These are phyloP conservation scores for Trissonchulus latispiculum DNA, from an alignment of 2,888 invertebrate species.

Conservation along the genomic window DNA sequence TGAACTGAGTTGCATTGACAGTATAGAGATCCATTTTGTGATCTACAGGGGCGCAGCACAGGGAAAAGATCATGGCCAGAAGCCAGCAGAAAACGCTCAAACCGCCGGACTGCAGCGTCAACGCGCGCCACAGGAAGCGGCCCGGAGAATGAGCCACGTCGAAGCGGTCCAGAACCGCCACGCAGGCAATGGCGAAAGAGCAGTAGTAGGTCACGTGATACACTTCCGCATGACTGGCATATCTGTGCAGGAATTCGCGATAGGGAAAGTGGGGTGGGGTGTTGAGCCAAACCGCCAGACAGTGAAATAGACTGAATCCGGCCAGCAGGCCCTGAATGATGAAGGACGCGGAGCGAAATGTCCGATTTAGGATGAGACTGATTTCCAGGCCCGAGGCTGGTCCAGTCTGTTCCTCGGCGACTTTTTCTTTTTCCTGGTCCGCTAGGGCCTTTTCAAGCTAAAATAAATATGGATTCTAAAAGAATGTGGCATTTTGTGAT, in stretches of 20 bases:
- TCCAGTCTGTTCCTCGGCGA: not conserved
- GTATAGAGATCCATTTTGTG: constrained; percentile 8
- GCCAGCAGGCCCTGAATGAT: constrained; percentile 1
- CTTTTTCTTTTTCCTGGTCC: not conserved
- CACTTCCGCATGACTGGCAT: not conserved
- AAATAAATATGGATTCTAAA: too few relatives aligned
- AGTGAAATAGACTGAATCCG: constrained; percentile 11
- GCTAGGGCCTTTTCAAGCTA: not conserved
- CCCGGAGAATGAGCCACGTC: not conserved
- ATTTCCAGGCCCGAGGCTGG: not conserved
- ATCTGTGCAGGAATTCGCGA: constrained; percentile 7
- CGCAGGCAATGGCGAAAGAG: constrained; percentile 8
- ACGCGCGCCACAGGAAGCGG: not conserved
- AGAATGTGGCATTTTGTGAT: too few relatives aligned
- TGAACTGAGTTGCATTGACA: constrained; percentile 1
- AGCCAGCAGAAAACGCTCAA: constrained; percentile 6
- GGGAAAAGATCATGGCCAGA: constrained; percentile 6
- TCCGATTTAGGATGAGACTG: not conserved
- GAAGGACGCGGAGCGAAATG: not conserved
- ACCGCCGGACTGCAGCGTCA: constrained; percentile 9
- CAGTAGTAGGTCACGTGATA: constrained; percentile 7
- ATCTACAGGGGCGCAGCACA: not conserved
- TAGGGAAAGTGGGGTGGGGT: constrained; percentile 14
- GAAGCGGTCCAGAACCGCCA: constrained; percentile 4
- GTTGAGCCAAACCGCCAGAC: constrained; percentile 13